A percentile compares a stretch with the other conserved stretches of the same genome.
Conservation (phyloP, 2,797 vertebrate species). For the Botia almorhae region DNA sequence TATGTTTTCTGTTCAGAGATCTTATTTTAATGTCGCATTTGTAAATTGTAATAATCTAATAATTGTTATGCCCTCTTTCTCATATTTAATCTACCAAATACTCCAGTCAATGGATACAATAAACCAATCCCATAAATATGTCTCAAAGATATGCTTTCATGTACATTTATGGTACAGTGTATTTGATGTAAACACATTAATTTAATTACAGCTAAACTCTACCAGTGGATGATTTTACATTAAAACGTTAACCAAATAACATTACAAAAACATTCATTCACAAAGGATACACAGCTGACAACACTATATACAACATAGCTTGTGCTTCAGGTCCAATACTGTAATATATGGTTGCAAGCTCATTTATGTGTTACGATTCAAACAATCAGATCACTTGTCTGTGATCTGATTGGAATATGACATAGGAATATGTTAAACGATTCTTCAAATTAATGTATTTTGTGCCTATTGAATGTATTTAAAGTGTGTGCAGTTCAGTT, state of each 20-base stretch:
- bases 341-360: background rate
- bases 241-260: background rate
- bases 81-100: background rate
- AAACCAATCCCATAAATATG: background rate
- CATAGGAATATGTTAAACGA: background rate
- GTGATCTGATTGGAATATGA: too few species aligned
- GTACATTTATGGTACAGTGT: background rate
- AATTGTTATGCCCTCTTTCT: too few species aligned
- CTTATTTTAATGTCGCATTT: too few species aligned
- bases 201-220: background rate
- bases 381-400: background rate
- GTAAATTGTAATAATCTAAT: too few species aligned
- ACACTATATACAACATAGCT: too few species aligned
- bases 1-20: too few species aligned
- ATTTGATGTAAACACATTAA: background rate
- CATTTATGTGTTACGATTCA: background rate
- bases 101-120: background rate
- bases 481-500: background rate
- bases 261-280: background rate
- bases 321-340: background rate
- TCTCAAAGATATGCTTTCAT: background rate
- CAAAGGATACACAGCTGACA: too few species aligned
- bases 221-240: background rate
- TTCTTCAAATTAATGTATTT: background rate
- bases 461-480: background rate